Evolutionary conservation across 2,797 vertebrate genomes (phyloP).

Genomic region (Pagetopsis macropterus): DNA sequence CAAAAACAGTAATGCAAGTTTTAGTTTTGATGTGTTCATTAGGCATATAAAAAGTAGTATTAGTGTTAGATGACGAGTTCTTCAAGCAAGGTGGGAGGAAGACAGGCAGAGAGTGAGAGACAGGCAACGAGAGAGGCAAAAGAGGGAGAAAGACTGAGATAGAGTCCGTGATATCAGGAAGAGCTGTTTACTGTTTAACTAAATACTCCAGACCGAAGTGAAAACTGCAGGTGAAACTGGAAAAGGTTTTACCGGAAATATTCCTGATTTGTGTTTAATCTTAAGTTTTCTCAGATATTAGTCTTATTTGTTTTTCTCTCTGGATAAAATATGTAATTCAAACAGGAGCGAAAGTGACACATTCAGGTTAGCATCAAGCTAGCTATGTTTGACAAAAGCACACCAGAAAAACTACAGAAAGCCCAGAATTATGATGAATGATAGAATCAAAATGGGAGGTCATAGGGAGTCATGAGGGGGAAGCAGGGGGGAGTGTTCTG

Average conservation of each 20-base stretch:
- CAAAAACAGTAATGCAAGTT: constrained; percentile 19
- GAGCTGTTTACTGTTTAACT: background rate
- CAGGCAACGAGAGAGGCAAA: background rate
- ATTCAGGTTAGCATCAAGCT: constrained; percentile 18
- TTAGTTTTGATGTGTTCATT: constrained; percentile 32
- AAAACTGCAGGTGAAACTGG: constrained; percentile 13
- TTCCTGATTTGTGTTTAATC: background rate
- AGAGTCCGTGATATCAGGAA: constrained; percentile 17
- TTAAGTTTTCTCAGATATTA: background rate
- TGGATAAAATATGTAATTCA: background rate
- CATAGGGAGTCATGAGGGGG: constrained; percentile 25
- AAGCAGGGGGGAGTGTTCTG: constrained; percentile 70
- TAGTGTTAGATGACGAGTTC: constrained; percentile 58
- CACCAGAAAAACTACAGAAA: constrained; percentile 50
- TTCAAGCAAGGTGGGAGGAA: constrained; percentile 25
- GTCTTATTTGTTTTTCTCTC: background rate
- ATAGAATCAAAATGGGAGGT: constrained; percentile 42
- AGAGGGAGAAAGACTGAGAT: background rate
- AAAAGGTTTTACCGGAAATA: constrained; percentile 7
- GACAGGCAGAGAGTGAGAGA: constrained; percentile 11
- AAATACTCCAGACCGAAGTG: constrained; percentile 6
- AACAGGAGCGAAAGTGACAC: constrained; percentile 9
- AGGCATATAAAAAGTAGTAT: constrained; percentile 35
- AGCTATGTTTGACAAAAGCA: constrained; percentile 35
- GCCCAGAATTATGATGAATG: constrained; percentile 46